Conservation (phyloP, 2,888 invertebrate species). For the Charanyca ferruginea region DNA sequence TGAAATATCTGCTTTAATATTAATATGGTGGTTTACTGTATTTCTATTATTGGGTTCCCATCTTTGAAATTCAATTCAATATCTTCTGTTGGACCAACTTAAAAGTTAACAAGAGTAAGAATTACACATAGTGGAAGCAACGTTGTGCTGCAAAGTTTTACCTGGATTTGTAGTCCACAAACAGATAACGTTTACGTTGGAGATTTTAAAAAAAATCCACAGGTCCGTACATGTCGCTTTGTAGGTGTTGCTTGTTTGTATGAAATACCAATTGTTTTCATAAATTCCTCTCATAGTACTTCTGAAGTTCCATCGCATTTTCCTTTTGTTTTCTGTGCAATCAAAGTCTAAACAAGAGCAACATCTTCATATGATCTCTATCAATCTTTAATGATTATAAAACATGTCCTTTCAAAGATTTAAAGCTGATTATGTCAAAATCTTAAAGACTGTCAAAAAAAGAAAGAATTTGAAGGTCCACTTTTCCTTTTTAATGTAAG, state of each 20-base stretch:
- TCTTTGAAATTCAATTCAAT: constrained; percentile 13
- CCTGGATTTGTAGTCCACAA: too few relatives aligned
- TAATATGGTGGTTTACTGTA: background rate
- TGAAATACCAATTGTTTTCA: too few relatives aligned
- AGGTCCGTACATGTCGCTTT: too few relatives aligned
- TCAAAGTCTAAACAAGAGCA: background rate
- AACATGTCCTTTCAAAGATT: background rate
- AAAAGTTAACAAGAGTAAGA: background rate
- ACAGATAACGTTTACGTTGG: too few relatives aligned
- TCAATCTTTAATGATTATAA: background rate
- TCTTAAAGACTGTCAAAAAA: background rate
- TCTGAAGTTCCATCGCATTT: too few relatives aligned
- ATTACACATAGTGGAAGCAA: too few relatives aligned
- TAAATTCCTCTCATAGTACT: too few relatives aligned
- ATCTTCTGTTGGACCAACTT: background rate
- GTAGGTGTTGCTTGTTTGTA: too few relatives aligned
- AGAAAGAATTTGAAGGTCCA: background rate
- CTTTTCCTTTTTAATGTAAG: constrained; percentile 1
- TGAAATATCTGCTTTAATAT: constrained; percentile 14
- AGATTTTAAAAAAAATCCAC: too few relatives aligned
- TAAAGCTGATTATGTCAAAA: background rate
- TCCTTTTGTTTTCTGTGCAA: background rate
- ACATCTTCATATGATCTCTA: background rate
- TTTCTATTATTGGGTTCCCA: background rate
- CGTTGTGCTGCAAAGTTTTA: too few relatives aligned